phyloP scores from a whole-genome alignment of 1,140 invertebrate genomes.

The Idris sp. region DNA sequence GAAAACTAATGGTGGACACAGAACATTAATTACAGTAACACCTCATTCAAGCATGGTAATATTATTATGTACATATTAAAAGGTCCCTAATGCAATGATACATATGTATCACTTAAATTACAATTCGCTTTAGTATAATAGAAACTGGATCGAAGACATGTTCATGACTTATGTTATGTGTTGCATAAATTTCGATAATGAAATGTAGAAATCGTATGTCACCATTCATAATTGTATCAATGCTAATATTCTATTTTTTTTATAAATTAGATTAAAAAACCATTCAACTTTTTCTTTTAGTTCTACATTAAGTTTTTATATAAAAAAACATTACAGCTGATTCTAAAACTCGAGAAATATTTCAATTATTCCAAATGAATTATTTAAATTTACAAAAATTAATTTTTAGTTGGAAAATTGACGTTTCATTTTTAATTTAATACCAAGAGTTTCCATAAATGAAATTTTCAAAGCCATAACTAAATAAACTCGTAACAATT shows the following conservation, averaged over 20 bases:
- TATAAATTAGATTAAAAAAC: too few species aligned
- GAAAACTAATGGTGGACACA: neutral
- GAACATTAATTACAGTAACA: slow-evolving; percentile 11
- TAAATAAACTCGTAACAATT: slow-evolving; percentile 43
- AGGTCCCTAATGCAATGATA: slow-evolving; percentile 17
- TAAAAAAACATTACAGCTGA: too few species aligned
- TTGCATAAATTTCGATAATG: slow-evolving; percentile 17
- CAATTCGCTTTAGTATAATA: slow-evolving; percentile 17
- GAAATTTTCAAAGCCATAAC: neutral
- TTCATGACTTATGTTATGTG: slow-evolving; percentile 16
- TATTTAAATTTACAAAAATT: too few species aligned
- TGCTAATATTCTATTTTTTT: neutral
- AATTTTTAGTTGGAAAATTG: too few species aligned
- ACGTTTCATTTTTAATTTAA: too few species aligned
- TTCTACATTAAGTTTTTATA: too few species aligned
- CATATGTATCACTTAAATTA: slow-evolving; percentile 33
- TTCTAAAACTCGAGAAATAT: too few species aligned
- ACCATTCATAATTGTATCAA: neutral
- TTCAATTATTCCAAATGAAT: too few species aligned
- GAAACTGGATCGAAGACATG: slow-evolving; percentile 26
- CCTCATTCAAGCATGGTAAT: slow-evolving; percentile 3
- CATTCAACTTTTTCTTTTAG: too few species aligned
- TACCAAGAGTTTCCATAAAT: too few species aligned
- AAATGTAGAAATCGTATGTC: neutral
- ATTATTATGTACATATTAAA: slow-evolving; percentile 21